Base-by-base conservation (phyloP, 2,888 invertebrate genomes). In the Aquatica leii region DNA sequence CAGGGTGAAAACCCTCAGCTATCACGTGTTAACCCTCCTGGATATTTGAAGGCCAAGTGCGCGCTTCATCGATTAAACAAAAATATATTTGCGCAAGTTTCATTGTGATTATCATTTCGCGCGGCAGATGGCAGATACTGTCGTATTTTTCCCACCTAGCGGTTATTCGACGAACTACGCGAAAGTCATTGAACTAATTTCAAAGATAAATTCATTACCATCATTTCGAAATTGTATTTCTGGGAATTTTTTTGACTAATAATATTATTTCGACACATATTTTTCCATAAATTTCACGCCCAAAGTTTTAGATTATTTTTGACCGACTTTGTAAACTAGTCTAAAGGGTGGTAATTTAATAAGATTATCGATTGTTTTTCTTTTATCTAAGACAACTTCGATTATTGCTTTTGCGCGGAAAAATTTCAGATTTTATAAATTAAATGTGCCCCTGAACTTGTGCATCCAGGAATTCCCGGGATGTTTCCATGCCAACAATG, bases 21-120 rank as follows among this genome's bases (percentile, higher is more conserved):
- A 70, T 73, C 76, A 75, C 76, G 74, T 74, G 70, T 53, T 49
- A 43, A 56, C 62, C 62, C 62, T 65, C 69, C 67, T 66, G 70
- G 59, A 62, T 68, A 65, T 76, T 80, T 80, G 78, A 80, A 81
- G 81, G 81, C 80, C 81, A 81, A 81, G 80, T 77, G 77, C 79
- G 74, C 69, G 77, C 78, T 79, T 68, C 73, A 80, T 79, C 76
- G 79, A 80, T 80, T 76, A 58, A 66, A 59, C 49, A 35, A 24
- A 63, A 56, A 20, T 57, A 21, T 41, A 18, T 40, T 24, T 48
- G 66, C 70, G 71, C 73, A 72, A 68, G 72, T 63, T 66, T 67
- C 20, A 31, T 6, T 41, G 17, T 49, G 34, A 34, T 50, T 14
- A 35, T 18, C 17, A 24, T 18, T 56, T 60, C 18, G 11, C 1